Evolutionary conservation across 2,113 vertebrate species (phyloP).

Genomic region (Nyctereutes procyonoides): DNA sequence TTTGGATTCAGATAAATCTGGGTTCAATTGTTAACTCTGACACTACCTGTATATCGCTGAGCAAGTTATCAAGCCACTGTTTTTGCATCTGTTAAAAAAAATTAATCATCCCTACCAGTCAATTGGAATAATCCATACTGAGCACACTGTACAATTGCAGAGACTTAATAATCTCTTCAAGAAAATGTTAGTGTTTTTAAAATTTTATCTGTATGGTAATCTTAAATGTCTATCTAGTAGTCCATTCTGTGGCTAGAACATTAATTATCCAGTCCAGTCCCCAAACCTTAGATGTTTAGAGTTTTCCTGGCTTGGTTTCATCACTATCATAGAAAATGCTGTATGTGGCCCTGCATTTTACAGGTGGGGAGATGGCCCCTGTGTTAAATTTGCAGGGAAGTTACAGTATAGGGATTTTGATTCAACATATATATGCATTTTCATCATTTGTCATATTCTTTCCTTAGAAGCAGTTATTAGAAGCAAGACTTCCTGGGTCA

Average conservation of each 20-base stretch:
- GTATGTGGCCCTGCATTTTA: not conserved
- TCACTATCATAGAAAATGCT: not conserved
- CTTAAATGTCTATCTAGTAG: not conserved
- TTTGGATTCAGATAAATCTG: not conserved
- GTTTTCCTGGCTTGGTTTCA: slow-evolving; percentile 15
- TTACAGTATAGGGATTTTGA: not conserved
- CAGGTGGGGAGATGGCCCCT: not conserved
- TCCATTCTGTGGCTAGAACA: not conserved
- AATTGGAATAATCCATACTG: not conserved
- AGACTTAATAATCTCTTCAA: not conserved
- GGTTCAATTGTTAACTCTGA: not conserved
- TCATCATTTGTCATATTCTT: not conserved
- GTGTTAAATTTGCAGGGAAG: not conserved
- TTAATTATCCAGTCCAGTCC: not conserved
- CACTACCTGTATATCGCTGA: not conserved
- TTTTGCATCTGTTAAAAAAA: not conserved
- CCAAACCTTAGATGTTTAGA: not conserved
- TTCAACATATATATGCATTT: not conserved
- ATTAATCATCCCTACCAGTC: not conserved
- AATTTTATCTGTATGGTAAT: not conserved
- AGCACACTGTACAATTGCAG: not conserved
- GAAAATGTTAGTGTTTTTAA: not conserved
- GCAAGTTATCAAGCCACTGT: not conserved
- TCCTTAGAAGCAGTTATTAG: not conserved
- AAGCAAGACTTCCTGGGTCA: not conserved